Conservation (phyloP, 2,797 vertebrate genomes). For the Leptodactylus fallax region DNA sequence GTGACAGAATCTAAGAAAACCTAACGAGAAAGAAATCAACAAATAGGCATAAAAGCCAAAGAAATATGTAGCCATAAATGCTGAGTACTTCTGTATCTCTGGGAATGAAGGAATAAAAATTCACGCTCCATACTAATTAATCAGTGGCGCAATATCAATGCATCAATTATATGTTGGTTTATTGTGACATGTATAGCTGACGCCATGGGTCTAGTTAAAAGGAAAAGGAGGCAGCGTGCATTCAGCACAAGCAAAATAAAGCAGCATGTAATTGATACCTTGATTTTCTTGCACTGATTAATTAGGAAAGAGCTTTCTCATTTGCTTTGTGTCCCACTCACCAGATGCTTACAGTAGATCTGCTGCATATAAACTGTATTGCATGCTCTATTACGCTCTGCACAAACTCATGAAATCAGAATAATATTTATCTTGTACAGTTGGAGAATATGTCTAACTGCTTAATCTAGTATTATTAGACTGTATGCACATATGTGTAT, state of each 20-base stretch:
- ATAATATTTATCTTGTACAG: background rate
- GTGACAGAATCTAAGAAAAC: conserved; percentile 22
- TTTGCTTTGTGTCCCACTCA: conserved; percentile 22
- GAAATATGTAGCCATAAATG: conserved; percentile 19
- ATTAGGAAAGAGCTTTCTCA: conserved; percentile 15
- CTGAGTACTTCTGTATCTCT: conserved; percentile 12
- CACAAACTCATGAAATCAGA: background rate
- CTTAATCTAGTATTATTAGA: background rate
- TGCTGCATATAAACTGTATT: conserved; percentile 2
- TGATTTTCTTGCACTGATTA: conserved; percentile 40
- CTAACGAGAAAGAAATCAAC: conserved; percentile 2
- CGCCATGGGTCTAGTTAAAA: conserved; percentile 46
- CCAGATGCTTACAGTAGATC: conserved; percentile 36
- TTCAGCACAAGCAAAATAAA: conserved; percentile 39
- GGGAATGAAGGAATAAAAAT: conserved; percentile 21
- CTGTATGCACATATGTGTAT: background rate
- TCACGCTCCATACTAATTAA: conserved; percentile 36
- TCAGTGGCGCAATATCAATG: conserved; percentile 39
- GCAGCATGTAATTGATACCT: conserved; percentile 37
- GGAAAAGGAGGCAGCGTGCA: conserved; percentile 24
- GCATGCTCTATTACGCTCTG: conserved; percentile 9
- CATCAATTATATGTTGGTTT: conserved; percentile 52
- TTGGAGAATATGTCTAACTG: background rate
- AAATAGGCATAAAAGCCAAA: conserved; percentile 28
- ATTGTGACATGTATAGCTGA: conserved; percentile 48